Base-by-base conservation (phyloP, 2,888 invertebrate genomes). In the Chelonus formosanus region DNA sequence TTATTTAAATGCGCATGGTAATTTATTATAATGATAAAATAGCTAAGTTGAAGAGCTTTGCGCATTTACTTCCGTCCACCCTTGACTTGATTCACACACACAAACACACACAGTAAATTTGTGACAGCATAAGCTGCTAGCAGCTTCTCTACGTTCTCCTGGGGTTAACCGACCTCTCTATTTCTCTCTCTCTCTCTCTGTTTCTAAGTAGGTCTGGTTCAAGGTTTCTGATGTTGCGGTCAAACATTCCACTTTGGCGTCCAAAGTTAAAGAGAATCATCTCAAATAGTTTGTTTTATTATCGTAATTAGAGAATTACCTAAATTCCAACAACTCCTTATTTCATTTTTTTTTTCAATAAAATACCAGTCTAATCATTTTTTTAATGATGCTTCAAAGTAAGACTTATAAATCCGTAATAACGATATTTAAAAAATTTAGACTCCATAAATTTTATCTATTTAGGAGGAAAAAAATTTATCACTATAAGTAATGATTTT, bases 161-260 rank as follows among this genome's bases (percentile, higher is more conserved):
- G 65, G 65, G 65, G 60, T 65, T 65, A 65, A 61, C 65, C 60
- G 60, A 64, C 64, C 64, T 53, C 58, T 62, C 47, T 10, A 45
- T 43, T 47, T n/a, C 34, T 43, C 20, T 43, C 36, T 32, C 45
- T n/a, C 34, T 43, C 20, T 43, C 36, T 32, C 45, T 53, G n/a
- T 44, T 53, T 31, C 53, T 61, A 61, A 67, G 67, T 67, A 67
- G 67, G 67, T 67, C 62, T 67, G 54, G 67, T 67, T 67, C 62
- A 67, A 67, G 67, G 67, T 67, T 53, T 63, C 60, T 35, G 47
- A 62, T 67, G 36, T 52, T 58, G 34, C 62, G 62, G 62, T 67
- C 67, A 67, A 63, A 45, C 62, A 8, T 10, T 52, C 4, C 50
- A 48, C 40, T 40, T 50, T 59, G 6, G 40, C 40, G 6, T 40